Base-by-base conservation (phyloP, 2,888 invertebrate genomes). In the Sepioteuthis lessoniana region DNA sequence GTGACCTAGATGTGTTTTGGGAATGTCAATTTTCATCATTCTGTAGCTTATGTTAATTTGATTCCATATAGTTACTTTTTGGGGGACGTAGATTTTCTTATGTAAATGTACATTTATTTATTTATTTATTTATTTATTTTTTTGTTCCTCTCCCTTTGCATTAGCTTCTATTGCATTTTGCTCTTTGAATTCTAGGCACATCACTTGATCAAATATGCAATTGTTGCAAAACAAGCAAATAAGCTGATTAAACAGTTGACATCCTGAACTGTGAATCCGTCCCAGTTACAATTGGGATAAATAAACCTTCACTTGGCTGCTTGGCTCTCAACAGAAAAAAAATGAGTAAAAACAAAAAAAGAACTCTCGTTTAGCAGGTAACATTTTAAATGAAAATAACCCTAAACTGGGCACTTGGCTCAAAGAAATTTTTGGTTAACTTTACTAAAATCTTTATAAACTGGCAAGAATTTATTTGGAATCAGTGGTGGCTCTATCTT, bases 361-460 rank as follows among this genome's bases (percentile, higher is more conserved):
- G 4, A 28, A 8, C 31, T 38, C 31, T 46, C 91, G 37, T 91
- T 91, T 91, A 91, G 38, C 35, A 42, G 38, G 91, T 42, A 91
- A 38, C 38, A 46, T 93, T 50, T 93, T n/a, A 50, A 93, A 47
- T 50, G 1, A 7, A 37, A 47, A 47, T n/a, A 93, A 50, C 31
- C 76, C 76, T 76, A 31, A 76, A 76, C 31, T 31, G 37, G 38
- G 42, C 38, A 37, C 91, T 46, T 46, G 28, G 31, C 91, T 91
- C 8, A 91, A 91, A 46, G 31, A 3, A 38, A 16, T n/a, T 31
- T 76, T 13, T 76, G n/a, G n/a, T 76, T n/a, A 76, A 76, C 76
- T 76, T 76, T 76, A 76, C 76, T 76, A 76, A 76, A 76, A 76
- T 76, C 76, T n/a, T 76, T 76, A 76, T 7, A 60, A 60, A 60